phyloP scores from a whole-genome alignment of 2,113 vertebrate species.

The Dicrurus megarhynchus region DNA sequence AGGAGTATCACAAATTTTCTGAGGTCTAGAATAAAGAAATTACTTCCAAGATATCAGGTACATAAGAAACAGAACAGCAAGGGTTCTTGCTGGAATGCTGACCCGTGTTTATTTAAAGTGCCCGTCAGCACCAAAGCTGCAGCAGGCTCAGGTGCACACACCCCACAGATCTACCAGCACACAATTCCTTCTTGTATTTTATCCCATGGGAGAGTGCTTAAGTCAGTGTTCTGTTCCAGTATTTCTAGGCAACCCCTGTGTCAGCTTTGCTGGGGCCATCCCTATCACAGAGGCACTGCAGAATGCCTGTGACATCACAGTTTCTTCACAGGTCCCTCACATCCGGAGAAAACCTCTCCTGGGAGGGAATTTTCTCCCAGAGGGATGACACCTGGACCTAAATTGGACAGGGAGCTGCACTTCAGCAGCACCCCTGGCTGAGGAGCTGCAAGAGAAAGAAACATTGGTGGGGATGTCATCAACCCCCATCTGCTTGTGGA shows the following conservation, averaged over 20 bases:
- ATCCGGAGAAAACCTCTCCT: neutral
- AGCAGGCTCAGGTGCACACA: neutral
- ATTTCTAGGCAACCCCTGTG: neutral
- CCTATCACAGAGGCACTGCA: neutral
- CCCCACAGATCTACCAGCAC: neutral
- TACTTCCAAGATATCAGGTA: neutral
- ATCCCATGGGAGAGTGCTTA: neutral
- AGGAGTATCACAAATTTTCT: neutral
- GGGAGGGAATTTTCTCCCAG: neutral
- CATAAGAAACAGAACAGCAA: neutral
- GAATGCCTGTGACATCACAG: too few relatives aligned
- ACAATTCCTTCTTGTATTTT: neutral
- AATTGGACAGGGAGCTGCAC: neutral
- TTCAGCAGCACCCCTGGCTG: neutral
- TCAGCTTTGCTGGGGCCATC: neutral
- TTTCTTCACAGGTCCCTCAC: neutral
- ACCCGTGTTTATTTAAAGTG: fast-evolving
- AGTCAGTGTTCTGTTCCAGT: neutral
- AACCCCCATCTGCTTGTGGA: neutral
- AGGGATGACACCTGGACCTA: neutral
- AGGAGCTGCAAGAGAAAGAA: neutral
- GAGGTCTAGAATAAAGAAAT: neutral
- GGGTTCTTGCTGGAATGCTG: neutral
- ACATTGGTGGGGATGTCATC: too few relatives aligned
- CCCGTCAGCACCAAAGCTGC: neutral